Evolutionary conservation across 2,888 invertebrate species (phyloP).

Genomic region (Tricholauxania praeusta): DNA sequence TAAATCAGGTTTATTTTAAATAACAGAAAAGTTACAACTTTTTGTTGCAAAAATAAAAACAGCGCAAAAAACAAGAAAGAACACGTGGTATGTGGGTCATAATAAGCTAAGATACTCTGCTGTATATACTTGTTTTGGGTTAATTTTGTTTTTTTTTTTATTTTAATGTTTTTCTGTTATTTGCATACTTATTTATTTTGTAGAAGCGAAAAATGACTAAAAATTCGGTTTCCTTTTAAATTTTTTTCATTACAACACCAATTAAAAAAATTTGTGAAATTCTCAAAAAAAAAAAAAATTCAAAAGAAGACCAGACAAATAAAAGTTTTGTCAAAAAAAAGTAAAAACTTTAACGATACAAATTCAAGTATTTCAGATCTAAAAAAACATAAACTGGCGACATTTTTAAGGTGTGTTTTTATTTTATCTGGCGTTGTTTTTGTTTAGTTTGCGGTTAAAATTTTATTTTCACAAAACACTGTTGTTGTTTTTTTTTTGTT

Average conservation of each 20-base stretch:
- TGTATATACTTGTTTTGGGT: conserved; percentile 1
- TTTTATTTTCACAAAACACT: conserved; percentile 26
- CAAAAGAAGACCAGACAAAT: conserved; percentile 1
- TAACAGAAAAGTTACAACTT: neutral
- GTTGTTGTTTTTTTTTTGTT: conserved; percentile 32
- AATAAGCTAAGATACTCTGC: neutral
- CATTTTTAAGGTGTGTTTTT: conserved; percentile 40
- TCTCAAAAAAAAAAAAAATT: conserved; percentile 17
- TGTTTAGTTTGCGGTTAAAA: conserved; percentile 33
- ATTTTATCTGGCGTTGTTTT: conserved; percentile 27
- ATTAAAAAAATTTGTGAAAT: conserved; percentile 34
- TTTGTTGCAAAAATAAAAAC: neutral
- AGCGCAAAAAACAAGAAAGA: conserved; percentile 7
- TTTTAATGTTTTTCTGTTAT: neutral
- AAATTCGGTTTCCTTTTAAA: neutral
- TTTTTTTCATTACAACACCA: neutral
- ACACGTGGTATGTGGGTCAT: conserved; percentile 11
- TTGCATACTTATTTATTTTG: conserved; percentile 2
- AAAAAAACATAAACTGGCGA: conserved; percentile 9
- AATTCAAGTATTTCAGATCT: conserved; percentile 4
- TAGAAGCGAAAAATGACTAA: neutral
- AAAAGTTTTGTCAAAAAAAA: neutral
- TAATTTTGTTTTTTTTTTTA: conserved; percentile 13
- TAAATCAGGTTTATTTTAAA: conserved; percentile 53
- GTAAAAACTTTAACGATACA: conserved; percentile 1